Conservation (phyloP, 2,797 vertebrate species). For the Agapornis canus region DNA sequence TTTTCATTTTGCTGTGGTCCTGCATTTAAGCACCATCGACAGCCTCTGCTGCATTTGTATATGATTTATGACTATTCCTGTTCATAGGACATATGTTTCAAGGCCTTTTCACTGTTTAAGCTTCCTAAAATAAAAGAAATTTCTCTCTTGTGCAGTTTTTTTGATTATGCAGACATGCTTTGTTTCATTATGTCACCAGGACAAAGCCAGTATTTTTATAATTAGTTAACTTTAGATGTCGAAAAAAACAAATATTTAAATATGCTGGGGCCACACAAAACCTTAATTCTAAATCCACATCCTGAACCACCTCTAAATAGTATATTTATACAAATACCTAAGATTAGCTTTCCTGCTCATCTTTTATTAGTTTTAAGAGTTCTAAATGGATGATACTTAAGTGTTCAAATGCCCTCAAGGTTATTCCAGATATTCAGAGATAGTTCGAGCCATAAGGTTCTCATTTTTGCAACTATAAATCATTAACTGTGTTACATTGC, state of each 20-base stretch:
- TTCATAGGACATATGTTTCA: conserved; percentile 78
- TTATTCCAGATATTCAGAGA: conserved; percentile 49
- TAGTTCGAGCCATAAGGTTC: conserved; percentile 43
- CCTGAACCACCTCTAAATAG: not conserved
- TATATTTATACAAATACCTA: not conserved
- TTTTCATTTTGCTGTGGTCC: conserved; percentile 42
- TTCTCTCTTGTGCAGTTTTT: conserved; percentile 82
- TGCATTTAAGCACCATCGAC: not conserved
- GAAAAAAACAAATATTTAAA: conserved; percentile 82
- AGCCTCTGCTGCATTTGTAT: not conserved
- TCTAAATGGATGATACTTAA: conserved; percentile 14
- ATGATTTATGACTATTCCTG: conserved; percentile 81
- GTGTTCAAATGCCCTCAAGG: conserved; percentile 10
- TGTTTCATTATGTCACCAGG: conserved; percentile 78
- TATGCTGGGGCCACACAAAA: conserved; percentile 73
- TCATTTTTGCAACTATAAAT: conserved; percentile 59
- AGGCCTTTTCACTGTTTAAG: conserved; percentile 82
- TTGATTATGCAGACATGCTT: conserved; percentile 67
- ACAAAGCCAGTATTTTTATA: conserved; percentile 74
- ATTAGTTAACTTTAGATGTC: conserved; percentile 80
- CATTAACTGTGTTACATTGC: conserved; percentile 15
- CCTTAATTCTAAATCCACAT: not conserved
- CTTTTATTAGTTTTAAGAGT: conserved; percentile 18
- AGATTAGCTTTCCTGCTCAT: not conserved
- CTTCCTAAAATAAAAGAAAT: conserved; percentile 78